Evolutionary conservation across 2,113 vertebrate genomes (phyloP), one percentile per base, ranked within the genome.

Genomic region (Formicarius rufipectus): DNA sequence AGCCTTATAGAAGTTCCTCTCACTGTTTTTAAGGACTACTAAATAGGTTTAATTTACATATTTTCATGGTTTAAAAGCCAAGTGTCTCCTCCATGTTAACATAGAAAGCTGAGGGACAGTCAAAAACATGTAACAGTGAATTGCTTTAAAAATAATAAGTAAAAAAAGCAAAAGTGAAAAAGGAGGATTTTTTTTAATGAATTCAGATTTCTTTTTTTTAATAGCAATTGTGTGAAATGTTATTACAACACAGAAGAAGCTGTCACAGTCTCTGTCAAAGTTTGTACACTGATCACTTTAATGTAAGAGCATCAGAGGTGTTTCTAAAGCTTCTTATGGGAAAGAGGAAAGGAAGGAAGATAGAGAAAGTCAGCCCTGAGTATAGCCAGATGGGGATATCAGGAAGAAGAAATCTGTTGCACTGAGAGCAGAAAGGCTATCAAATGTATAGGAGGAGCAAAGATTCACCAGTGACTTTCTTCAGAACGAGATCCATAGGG

Each of bases 271-370:
- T 96, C 91, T 93, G 50, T 47, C 35, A 33, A 81, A 94, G 93
- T 97, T 96, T 96, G 68, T 75, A 90, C 96, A 10, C 96, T 96
- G 95, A 96, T 96, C 96, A 97, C 96, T 89, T 95, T 47, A 85
- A 86, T 45, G 27, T 69, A 40, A 83, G 33, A 84, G 44, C 37
- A 56, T 71, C 33, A 44, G 35, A 71, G 13, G 7, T 58, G 60
- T 81, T 95, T 60, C 52, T 72, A 49, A 78, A 81, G 44, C 68
- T 17, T 76, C n/a, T 37, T 71, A 15, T 1, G 22, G 64, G 52
- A 27, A 60, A 39, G 69, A 64, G 19, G 27, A 52, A 71, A 58
- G 58, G n/a, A 58, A 66, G 58, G 78, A 81, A 50, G 28, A 17
- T n/a, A 27, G 45, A 91, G 84, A 88, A 52, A 96, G 52, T 91